phyloP scores from a whole-genome alignment of 1,140 invertebrate genomes.

The Drosophila auraria region DNA sequence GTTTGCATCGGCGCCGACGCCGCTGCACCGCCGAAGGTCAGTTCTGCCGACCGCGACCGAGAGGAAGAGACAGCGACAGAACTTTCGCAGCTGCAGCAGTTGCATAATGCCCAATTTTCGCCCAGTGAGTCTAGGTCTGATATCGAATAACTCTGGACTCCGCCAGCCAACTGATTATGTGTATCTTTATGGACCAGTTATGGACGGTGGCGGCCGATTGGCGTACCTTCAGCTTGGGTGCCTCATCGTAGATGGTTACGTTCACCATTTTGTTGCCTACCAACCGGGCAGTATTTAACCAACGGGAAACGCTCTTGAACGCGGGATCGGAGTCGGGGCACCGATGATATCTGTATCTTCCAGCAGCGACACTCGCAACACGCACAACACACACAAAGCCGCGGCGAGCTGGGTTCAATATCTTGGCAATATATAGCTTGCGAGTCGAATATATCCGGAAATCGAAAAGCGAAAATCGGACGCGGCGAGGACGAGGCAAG shows the following conservation, averaged over 20 bases:
- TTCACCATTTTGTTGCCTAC: slow-evolving; percentile 78
- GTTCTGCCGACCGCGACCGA: slow-evolving; percentile 53
- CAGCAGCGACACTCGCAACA: slow-evolving; percentile 32
- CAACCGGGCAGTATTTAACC: slow-evolving; percentile 42
- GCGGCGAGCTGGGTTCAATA: slow-evolving; percentile 27
- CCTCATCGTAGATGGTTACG: slow-evolving; percentile 80
- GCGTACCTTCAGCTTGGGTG: slow-evolving; percentile 78
- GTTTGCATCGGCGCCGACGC: slow-evolving; percentile 25
- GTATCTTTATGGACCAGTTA: slow-evolving; percentile 66
- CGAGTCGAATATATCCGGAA: slow-evolving; percentile 20
- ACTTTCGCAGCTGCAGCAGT: slow-evolving; percentile 64
- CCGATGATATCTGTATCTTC: slow-evolving; percentile 17
- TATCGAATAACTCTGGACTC: slow-evolving; percentile 17
- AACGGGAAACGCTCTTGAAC: slow-evolving; percentile 46
- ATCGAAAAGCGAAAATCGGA: slow-evolving; percentile 15
- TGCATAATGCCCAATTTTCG: slow-evolving; percentile 63
- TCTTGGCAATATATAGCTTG: slow-evolving; percentile 16
- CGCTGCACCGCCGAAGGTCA: slow-evolving; percentile 58
- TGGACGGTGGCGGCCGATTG: slow-evolving; percentile 6
- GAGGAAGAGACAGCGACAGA: slow-evolving; percentile 41
- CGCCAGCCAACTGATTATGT: slow-evolving; percentile 36
- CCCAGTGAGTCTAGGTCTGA: slow-evolving; percentile 12
- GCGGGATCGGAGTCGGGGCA: slow-evolving; percentile 23
- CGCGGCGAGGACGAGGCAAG: slow-evolving; percentile 51
- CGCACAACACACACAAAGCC: slow-evolving; percentile 60